phyloP scores from a whole-genome alignment of 1,140 invertebrate genomes.

The Druon quercuslanigerum region DNA sequence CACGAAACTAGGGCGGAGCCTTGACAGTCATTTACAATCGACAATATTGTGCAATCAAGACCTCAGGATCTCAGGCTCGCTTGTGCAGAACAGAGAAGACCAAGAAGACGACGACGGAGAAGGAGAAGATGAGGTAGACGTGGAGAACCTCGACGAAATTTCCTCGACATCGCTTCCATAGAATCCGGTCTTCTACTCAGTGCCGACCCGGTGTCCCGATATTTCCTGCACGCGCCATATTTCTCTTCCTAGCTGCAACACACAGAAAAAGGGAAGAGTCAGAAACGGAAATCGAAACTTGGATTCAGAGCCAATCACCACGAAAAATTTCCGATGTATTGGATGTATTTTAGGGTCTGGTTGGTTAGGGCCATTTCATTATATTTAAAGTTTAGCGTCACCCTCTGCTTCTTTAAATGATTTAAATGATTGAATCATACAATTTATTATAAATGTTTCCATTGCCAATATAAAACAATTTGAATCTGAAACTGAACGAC shows the following conservation, averaged over 20 bases:
- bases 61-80: slow-evolving; percentile 20
- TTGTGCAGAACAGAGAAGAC: slow-evolving; percentile 27
- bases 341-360: too few relatives aligned
- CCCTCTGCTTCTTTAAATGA: too few relatives aligned
- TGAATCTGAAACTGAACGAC: too few relatives aligned
- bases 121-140: slow-evolving; percentile 26
- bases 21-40: not conserved
- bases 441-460: too few relatives aligned
- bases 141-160: slow-evolving; percentile 27
- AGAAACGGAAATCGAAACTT: not conserved
- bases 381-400: too few relatives aligned
- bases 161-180: slow-evolving; percentile 18
- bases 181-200: not conserved
- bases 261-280: not conserved
- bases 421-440: too few relatives aligned
- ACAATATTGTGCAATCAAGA: not conserved
- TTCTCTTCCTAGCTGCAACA: not conserved
- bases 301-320: not conserved
- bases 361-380: too few relatives aligned
- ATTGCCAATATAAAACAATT: too few relatives aligned
- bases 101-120: slow-evolving; percentile 21
- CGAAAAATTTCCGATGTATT: too few relatives aligned
- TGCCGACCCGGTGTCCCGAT: not conserved
- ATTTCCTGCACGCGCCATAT: not conserved
- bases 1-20: not conserved